phyloP scores from a whole-genome alignment of 1,140 invertebrate species.

The Brachionus calyciflorus region DNA sequence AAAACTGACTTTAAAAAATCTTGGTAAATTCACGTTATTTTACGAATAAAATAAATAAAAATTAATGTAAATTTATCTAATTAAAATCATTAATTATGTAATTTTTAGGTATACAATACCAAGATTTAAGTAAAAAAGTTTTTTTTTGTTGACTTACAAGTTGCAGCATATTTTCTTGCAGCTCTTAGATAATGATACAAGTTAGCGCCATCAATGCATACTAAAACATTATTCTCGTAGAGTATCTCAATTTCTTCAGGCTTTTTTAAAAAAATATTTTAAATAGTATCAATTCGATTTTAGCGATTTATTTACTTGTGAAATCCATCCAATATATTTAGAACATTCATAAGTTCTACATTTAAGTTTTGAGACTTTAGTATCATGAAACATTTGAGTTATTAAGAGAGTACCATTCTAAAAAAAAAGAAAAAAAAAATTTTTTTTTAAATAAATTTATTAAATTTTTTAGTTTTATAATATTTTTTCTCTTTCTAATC shows the following conservation, averaged over 20 bases:
- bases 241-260: conserved; percentile 79
- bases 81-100: too few relatives aligned
- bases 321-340: conserved; percentile 63
- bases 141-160: too few relatives aligned
- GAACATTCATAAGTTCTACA: conserved; percentile 72
- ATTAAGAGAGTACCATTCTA: conserved; percentile 75
- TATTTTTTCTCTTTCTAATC: neutral
- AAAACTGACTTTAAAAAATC: too few relatives aligned
- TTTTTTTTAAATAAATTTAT: neutral
- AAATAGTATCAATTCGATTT: conserved; percentile 2
- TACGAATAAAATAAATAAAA: too few relatives aligned
- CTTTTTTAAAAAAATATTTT: too few relatives aligned
- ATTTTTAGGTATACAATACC: too few relatives aligned
- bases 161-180: conserved; percentile 75
- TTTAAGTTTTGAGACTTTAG: conserved; percentile 74
- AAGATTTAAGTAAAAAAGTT: too few relatives aligned
- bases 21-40: too few relatives aligned
- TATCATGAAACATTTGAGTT: conserved; percentile 78
- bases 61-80: too few relatives aligned
- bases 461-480: conserved; percentile 5
- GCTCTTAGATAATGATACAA: conserved; percentile 76
- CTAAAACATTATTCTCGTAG: conserved; percentile 70
- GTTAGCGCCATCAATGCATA: conserved; percentile 76
- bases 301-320: conserved; percentile 55
- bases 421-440: conserved; percentile 48